phyloP scores from a whole-genome alignment of 2,888 invertebrate species.

The Stegana nigrithorax region DNA sequence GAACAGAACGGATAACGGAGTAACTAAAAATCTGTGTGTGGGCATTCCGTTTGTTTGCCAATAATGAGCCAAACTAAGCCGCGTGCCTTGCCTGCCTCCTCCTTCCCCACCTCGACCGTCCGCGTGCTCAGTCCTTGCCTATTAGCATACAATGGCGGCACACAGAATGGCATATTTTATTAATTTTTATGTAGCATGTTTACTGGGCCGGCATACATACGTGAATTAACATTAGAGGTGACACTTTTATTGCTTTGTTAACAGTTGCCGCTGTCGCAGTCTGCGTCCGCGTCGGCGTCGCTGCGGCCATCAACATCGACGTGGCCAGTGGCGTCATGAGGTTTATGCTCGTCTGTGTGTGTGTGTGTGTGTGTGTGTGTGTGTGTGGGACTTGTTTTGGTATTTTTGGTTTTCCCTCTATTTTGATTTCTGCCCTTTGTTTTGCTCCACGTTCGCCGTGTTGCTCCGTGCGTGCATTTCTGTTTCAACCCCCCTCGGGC shows the following conservation, averaged over 20 bases:
- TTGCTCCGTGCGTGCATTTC: no score
- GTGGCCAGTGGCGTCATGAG: no score
- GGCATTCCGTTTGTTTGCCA: no score
- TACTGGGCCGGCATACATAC: not conserved
- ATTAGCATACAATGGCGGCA: conserved; percentile 25
- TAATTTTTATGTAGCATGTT: conserved; percentile 26
- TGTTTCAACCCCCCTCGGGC: no score
- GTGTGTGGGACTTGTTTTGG: not conserved
- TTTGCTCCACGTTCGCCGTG: no score
- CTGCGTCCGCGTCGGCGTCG: not conserved
- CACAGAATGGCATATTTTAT: conserved; percentile 28
- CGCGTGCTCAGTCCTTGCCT: no score
- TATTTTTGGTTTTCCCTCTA: not conserved
- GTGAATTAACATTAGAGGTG: conserved; percentile 46
- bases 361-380: not conserved
- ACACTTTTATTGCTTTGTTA: conserved; percentile 65
- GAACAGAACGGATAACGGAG: no score
- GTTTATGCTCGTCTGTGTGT: not conserved
- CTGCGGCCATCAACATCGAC: not conserved
- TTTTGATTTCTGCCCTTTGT: not conserved
- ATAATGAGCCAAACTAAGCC: no score
- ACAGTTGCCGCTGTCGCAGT: conserved; percentile 39
- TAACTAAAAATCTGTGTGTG: no score
- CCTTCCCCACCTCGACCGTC: no score
- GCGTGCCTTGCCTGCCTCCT: no score